Evolutionary conservation across 1,140 invertebrate genomes (phyloP).

Genomic region (Scaptomyza montana): DNA sequence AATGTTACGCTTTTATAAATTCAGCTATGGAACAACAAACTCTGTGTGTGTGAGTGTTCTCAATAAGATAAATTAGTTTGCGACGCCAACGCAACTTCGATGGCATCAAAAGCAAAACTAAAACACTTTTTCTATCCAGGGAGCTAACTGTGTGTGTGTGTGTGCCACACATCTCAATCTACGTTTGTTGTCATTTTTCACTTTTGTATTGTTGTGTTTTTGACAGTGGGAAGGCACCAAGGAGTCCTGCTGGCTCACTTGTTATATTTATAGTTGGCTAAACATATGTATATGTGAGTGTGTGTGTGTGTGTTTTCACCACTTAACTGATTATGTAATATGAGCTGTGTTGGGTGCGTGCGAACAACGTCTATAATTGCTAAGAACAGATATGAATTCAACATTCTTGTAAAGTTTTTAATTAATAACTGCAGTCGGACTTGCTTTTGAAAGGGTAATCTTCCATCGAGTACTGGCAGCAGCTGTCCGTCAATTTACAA

Average conservation of each 20-base stretch:
- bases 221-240: constrained; percentile 35
- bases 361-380: constrained; percentile 55
- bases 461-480: background rate
- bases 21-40: constrained; percentile 12
- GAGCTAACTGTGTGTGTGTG: background rate
- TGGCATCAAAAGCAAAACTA: constrained; percentile 67
- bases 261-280: constrained; percentile 21
- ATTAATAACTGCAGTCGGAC: constrained; percentile 63
- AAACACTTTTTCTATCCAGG: constrained; percentile 43
- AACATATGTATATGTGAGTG: too few relatives aligned
- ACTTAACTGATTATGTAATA: constrained; percentile 79
- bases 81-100: constrained; percentile 56
- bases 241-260: background rate
- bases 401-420: constrained; percentile 58
- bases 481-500: constrained; percentile 8
- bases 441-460: constrained; percentile 48
- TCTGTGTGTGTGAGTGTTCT: constrained; percentile 4
- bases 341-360: constrained; percentile 32
- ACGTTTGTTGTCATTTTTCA: too few relatives aligned
- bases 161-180: constrained; percentile 22
- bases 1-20: constrained; percentile 60
- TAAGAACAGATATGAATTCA: constrained; percentile 53
- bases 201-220: constrained; percentile 73
- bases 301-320: constrained; percentile 11
- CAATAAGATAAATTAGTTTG: constrained; percentile 78